These are phyloP conservation scores for Pasiphila rectangulata DNA, from an alignment of 2,888 invertebrate species.

Conservation along the genomic window DNA sequence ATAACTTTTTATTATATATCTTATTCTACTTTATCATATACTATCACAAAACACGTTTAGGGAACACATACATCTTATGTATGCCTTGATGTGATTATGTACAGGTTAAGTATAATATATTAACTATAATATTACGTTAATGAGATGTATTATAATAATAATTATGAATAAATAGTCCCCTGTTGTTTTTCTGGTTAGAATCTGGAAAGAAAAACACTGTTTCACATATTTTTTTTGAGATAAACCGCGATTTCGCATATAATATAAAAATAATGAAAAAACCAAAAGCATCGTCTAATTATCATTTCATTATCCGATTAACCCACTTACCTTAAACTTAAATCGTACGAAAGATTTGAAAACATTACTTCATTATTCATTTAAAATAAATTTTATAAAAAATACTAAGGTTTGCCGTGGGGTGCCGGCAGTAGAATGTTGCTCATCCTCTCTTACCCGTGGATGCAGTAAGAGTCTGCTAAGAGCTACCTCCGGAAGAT, in stretches of 20 bases:
- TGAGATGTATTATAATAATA: background rate
- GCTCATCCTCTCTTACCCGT: no score
- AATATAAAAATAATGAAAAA: background rate
- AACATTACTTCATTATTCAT: no score
- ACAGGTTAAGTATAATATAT: slow-evolving; percentile 2
- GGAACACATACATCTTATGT: slow-evolving; percentile 44
- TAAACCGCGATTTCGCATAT: no score
- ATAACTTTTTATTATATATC: background rate
- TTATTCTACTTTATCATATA: slow-evolving; percentile 1
- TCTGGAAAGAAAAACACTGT: slow-evolving; percentile 18
- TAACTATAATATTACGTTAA: background rate
- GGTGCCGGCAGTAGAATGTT: no score
- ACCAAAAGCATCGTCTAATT: no score
- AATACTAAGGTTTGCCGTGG: no score
- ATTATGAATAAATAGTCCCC: slow-evolving; percentile 2
- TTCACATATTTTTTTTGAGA: slow-evolving; percentile 7
- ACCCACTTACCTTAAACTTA: no score
- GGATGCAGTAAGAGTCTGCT: no score
- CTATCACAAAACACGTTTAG: slow-evolving; percentile 20
- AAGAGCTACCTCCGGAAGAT: no score
- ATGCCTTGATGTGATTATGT: slow-evolving; percentile 37
- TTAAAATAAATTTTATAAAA: no score
- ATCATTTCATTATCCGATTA: no score
- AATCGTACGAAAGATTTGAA: no score
- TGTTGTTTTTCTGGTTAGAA: slow-evolving; percentile 8